Conservation (phyloP, 2,888 invertebrate species). For the Ormyrus pomaceus region DNA sequence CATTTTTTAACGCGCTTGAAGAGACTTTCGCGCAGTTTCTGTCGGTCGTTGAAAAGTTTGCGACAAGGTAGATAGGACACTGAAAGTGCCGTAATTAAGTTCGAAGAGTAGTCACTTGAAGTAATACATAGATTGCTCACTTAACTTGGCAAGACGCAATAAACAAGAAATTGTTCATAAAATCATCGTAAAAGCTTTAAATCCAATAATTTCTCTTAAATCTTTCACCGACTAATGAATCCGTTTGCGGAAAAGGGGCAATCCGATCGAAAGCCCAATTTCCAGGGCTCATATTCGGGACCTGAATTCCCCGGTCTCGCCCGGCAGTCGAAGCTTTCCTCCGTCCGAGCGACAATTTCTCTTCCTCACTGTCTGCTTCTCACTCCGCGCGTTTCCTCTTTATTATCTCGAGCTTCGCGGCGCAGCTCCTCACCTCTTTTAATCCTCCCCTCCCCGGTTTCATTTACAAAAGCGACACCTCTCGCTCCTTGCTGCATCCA, state of each 20-base stretch:
- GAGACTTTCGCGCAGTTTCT: conserved; percentile 31
- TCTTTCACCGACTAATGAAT: no score
- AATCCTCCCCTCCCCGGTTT: conserved; percentile 19
- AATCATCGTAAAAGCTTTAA: no score
- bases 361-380: conserved; percentile 28
- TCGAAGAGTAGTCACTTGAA: no score
- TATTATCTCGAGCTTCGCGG: conserved; percentile 11
- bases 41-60: conserved; percentile 4
- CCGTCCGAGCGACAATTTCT: conserved; percentile 19
- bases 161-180: no score
- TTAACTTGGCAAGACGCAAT: no score
- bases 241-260: no score
- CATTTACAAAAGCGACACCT: conserved; percentile 43
- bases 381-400: conserved; percentile 2
- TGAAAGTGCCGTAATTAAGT: conserved; percentile 4
- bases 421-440: conserved; percentile 53
- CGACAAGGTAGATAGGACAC: conserved; percentile 11
- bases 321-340: background rate
- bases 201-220: no score
- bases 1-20: conserved; percentile 43
- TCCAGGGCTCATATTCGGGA: no score
- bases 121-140: no score
- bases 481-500: background rate
- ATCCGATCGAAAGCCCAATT: no score
- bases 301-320: background rate